phyloP scores from a whole-genome alignment of 2,113 vertebrate genomes.

The Siniperca knerii region DNA sequence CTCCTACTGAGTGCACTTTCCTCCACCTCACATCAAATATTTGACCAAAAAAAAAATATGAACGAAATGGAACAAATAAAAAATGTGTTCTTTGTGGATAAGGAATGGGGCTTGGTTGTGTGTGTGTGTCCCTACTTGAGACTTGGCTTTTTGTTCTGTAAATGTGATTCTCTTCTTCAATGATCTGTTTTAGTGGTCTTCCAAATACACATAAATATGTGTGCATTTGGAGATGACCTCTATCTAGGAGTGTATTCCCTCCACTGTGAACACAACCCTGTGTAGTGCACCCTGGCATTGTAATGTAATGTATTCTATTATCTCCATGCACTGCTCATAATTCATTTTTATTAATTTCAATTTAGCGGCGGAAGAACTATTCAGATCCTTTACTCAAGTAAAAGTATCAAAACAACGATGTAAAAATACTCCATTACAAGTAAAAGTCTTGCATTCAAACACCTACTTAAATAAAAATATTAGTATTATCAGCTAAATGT shows the following conservation, averaged over 20 bases:
- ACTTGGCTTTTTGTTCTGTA: not conserved
- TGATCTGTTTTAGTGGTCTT: not conserved
- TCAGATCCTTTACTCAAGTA: too few species aligned
- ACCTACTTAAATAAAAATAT: not conserved
- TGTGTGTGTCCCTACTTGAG: not conserved
- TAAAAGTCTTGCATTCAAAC: not conserved
- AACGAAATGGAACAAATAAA: constrained; percentile 70
- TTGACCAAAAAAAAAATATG: constrained; percentile 50
- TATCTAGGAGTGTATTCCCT: too few species aligned
- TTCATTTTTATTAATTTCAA: not conserved
- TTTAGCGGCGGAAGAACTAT: not conserved
- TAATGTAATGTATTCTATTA: too few species aligned
- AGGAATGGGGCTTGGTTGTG: not conserved
- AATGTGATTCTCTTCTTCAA: not conserved
- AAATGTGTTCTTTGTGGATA: constrained; percentile 69
- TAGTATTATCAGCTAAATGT: not conserved
- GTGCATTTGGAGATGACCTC: not conserved
- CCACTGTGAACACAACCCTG: too few species aligned
- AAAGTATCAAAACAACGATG: not conserved
- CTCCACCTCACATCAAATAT: constrained; percentile 53
- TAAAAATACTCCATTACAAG: not conserved
- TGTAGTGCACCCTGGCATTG: too few species aligned
- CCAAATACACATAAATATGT: too few species aligned
- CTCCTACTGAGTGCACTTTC: constrained; percentile 53
- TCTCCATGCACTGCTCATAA: not conserved